Percentiles rank a stretch among this genome's conserved stretches.
Evolutionary conservation across 1,140 invertebrate species (phyloP).

Genomic region (Mizuhopecten yessoensis): DNA sequence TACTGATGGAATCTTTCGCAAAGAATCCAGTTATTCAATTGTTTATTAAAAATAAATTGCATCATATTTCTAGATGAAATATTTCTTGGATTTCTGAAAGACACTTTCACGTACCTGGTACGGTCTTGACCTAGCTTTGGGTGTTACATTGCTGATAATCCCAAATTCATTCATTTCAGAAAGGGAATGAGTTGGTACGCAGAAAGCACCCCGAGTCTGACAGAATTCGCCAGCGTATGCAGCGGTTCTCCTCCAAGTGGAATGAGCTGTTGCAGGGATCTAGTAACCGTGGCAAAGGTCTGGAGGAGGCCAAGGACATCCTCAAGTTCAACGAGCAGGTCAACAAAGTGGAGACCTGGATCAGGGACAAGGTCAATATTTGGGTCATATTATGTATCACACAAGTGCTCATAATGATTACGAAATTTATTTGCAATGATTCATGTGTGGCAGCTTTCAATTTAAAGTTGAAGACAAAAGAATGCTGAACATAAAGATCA

Average conservation of each 20-base stretch:
- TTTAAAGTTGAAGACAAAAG: too few species aligned
- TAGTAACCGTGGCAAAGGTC: conserved; percentile 90
- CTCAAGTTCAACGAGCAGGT: conserved; percentile 98
- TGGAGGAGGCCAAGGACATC: conserved; percentile 98
- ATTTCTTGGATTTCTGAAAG: too few species aligned
- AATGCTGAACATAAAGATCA: too few species aligned
- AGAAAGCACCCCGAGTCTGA: conserved; percentile 86
- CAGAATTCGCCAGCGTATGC: conserved; percentile 90
- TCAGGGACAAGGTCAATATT: conserved; percentile 92
- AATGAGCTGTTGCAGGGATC: conserved; percentile 91
- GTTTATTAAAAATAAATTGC: too few species aligned
- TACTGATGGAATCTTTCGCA: too few species aligned
- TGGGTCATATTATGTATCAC: neutral
- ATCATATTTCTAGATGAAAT: too few species aligned
- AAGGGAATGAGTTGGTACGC: conserved; percentile 64
- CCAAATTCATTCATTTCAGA: conserved; percentile 48
- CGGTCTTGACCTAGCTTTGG: neutral
- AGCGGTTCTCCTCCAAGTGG: conserved; percentile 91
- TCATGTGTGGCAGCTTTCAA: too few species aligned
- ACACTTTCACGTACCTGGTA: too few species aligned
- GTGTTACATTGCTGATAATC: neutral
- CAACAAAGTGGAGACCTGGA: conserved; percentile 98
- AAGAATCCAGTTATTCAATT: too few species aligned
- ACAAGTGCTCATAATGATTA: conserved; percentile 27
- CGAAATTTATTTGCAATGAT: too few species aligned